Percentiles rank a stretch among this genome's conserved stretches.
These are phyloP conservation scores for Eueides isabella DNA, from an alignment of 1,140 invertebrate genomes.

Conservation along the genomic window DNA sequence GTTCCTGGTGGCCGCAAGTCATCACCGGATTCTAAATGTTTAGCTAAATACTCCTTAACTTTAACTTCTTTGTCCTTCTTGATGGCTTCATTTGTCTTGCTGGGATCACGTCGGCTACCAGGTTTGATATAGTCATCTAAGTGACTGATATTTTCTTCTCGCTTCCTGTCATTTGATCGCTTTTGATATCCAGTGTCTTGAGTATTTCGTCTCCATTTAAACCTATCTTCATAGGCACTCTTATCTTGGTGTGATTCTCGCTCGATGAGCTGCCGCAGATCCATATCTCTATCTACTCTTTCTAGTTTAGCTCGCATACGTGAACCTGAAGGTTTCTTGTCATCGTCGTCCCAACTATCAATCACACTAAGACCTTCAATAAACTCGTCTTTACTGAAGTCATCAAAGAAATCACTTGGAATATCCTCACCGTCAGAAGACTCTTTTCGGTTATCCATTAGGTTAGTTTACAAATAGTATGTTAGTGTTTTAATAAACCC, in stretches of 20 bases:
- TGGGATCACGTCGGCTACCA: slow-evolving; percentile 69
- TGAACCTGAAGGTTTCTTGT: slow-evolving; percentile 27
- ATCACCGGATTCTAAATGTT: slow-evolving; percentile 63
- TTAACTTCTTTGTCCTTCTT: slow-evolving; percentile 72
- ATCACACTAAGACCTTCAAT: slow-evolving; percentile 75
- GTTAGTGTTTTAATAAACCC: neutral
- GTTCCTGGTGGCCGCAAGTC: slow-evolving; percentile 72
- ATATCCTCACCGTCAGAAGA: slow-evolving; percentile 67
- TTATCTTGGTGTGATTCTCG: slow-evolving; percentile 37
- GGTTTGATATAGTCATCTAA: slow-evolving; percentile 65
- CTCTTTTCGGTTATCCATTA: slow-evolving; percentile 42
- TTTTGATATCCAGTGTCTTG: neutral
- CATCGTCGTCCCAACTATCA: slow-evolving; percentile 68
- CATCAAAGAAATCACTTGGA: slow-evolving; percentile 77
- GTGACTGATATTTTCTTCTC: slow-evolving; percentile 31
- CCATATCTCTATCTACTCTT: slow-evolving; percentile 50
- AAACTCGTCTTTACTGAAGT: slow-evolving; percentile 74
- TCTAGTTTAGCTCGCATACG: slow-evolving; percentile 41
- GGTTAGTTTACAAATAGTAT: slow-evolving; percentile 9
- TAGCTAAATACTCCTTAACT: slow-evolving; percentile 68
- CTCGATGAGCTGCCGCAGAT: slow-evolving; percentile 59
- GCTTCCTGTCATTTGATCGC: slow-evolving; percentile 18
- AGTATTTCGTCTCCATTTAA: slow-evolving; percentile 12
- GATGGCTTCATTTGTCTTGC: slow-evolving; percentile 73
- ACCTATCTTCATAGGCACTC: slow-evolving; percentile 17